A percentile compares a stretch with the other conserved stretches of the same genome.
phyloP scores from a whole-genome alignment of 92 coral and sea anemone genomes.

The Umimayanthus kanabou region DNA sequence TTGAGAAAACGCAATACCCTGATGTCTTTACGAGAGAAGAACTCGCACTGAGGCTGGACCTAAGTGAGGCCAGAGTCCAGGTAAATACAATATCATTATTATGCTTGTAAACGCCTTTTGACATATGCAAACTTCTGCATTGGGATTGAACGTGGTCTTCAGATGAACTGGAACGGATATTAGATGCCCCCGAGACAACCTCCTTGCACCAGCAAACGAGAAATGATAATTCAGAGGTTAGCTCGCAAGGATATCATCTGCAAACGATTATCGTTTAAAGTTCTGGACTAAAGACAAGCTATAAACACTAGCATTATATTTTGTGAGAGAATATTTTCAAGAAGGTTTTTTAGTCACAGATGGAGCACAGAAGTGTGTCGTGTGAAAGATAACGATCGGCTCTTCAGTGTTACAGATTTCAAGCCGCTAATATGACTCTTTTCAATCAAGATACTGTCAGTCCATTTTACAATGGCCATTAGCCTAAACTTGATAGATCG shows the following conservation, averaged over 20 bases:
- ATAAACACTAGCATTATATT: neutral
- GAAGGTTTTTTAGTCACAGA: constrained; percentile 16
- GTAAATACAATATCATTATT: constrained; percentile 46
- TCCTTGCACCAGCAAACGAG: neutral
- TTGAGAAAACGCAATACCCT: constrained; percentile 96
- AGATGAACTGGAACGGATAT: constrained; percentile 25
- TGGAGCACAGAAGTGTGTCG: constrained; percentile 19
- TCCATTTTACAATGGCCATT: constrained; percentile 38
- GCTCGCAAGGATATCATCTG: neutral
- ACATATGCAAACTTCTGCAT: neutral
- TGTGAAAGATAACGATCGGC: constrained; percentile 28
- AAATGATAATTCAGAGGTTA: neutral
- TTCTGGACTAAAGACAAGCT: neutral
- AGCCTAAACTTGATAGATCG: constrained; percentile 41
- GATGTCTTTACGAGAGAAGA: constrained; percentile 98
- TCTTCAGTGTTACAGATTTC: constrained; percentile 14
- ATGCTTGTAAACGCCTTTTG: neutral
- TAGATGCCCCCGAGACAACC: neutral
- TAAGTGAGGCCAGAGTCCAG: constrained; percentile 98
- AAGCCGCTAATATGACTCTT: constrained; percentile 32
- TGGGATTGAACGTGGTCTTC: neutral
- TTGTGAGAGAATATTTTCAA: neutral
- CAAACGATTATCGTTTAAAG: neutral
- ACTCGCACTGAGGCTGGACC: constrained; percentile 82
- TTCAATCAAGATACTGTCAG: constrained; percentile 37